phyloP scores from a whole-genome alignment of 2,888 invertebrate genomes.

The Philereme transversata region DNA sequence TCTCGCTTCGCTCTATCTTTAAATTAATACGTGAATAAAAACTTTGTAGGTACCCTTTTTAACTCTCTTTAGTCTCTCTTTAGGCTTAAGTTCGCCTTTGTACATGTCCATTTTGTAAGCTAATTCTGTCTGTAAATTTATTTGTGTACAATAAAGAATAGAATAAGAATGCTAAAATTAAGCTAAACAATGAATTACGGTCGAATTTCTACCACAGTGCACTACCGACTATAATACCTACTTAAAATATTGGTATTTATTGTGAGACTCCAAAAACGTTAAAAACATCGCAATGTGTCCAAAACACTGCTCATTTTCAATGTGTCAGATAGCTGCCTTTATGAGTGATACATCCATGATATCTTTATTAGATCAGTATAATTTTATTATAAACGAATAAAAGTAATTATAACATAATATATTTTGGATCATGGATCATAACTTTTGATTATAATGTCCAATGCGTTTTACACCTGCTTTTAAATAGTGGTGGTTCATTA shows the following conservation, averaged over 20 bases:
- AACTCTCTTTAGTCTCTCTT: too few species aligned
- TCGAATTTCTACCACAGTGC: too few species aligned
- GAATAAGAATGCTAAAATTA: too few species aligned
- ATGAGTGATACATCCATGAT: conserved; percentile 33
- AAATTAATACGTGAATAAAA: too few species aligned
- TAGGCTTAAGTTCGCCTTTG: too few species aligned
- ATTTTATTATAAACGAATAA: conserved; percentile 40
- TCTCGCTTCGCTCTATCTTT: too few species aligned
- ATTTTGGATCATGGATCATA: conserved; percentile 37
- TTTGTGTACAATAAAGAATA: too few species aligned
- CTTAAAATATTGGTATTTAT: conserved; percentile 6
- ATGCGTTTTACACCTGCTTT: conserved; percentile 36
- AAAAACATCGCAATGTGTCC: conserved; percentile 26
- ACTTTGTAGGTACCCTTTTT: too few species aligned
- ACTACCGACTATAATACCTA: too few species aligned
- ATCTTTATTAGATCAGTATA: conserved; percentile 44
- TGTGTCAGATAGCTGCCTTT: conserved; percentile 4
- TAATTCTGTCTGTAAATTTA: too few species aligned
- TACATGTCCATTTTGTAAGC: too few species aligned
- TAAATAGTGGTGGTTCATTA: conserved; percentile 16
- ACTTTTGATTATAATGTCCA: conserved; percentile 37
- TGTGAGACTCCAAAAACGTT: conserved; percentile 22
- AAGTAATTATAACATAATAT: conserved; percentile 42
- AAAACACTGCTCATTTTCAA: conserved; percentile 14
- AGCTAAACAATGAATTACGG: too few species aligned